A percentile compares a stretch with the other conserved stretches of the same genome.
Conservation (phyloP, 23 tunicate genomes). For the Pegea sp. region DNA sequence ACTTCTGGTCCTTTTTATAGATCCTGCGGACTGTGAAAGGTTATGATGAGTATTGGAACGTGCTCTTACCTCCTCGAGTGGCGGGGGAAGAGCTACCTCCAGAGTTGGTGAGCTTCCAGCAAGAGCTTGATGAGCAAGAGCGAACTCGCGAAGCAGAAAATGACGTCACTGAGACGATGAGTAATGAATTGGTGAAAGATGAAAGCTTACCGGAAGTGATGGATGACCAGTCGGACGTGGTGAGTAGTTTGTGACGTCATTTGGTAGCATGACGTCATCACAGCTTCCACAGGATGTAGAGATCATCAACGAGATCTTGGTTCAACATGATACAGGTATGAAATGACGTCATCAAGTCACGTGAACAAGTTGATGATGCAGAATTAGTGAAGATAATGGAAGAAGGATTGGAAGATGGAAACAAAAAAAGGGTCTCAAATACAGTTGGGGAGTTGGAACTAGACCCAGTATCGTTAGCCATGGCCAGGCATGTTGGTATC, state of each 20-base stretch:
- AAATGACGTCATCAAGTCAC: slow-evolving; percentile 1
- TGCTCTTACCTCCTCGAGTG: slow-evolving; percentile 72
- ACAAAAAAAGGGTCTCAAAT: too few relatives aligned
- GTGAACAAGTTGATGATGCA: slow-evolving; percentile 7
- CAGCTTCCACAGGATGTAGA: too few relatives aligned
- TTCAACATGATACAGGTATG: too few relatives aligned
- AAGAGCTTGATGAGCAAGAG: slow-evolving; percentile 39
- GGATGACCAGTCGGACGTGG: too few relatives aligned
- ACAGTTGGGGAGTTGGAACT: slow-evolving; percentile 91
- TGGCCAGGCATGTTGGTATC: slow-evolving; percentile 86
- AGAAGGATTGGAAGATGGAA: too few relatives aligned
- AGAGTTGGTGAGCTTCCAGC: slow-evolving; percentile 40
- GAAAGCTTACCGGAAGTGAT: too few relatives aligned
- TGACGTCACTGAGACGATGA: background rate
- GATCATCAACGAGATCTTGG: too few relatives aligned
- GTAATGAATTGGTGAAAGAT: background rate
- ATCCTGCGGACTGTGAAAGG: slow-evolving; percentile 80
- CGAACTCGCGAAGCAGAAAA: slow-evolving; percentile 10
- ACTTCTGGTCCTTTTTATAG: too few relatives aligned
- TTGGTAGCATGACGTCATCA: too few relatives aligned
- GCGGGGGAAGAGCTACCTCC: slow-evolving; percentile 89
- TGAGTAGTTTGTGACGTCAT: too few relatives aligned
- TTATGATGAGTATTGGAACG: slow-evolving; percentile 64
- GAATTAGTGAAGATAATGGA: background rate
- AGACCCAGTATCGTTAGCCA: slow-evolving; percentile 75